A percentile compares a stretch with the other conserved stretches of the same genome.
phyloP scores from a whole-genome alignment of 2,888 invertebrate species.

The Spicauda simplicius region DNA sequence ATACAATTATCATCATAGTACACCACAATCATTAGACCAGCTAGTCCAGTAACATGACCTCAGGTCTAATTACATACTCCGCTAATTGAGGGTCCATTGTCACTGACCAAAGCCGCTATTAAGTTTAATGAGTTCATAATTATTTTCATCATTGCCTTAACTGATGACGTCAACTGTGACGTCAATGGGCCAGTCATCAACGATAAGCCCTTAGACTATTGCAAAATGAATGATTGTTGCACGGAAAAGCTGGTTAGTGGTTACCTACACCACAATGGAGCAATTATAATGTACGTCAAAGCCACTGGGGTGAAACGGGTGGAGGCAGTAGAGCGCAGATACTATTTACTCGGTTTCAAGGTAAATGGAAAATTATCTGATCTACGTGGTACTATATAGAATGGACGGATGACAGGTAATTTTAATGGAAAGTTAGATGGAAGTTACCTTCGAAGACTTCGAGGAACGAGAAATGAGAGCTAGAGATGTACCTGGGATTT shows the following conservation, averaged over 20 bases:
- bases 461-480: no score
- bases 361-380: conserved; percentile 12
- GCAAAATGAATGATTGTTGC: conserved; percentile 21
- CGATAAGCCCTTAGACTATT: conserved; percentile 29
- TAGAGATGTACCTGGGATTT: no score
- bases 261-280: conserved; percentile 8
- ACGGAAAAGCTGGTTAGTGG: conserved; percentile 5
- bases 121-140: conserved; percentile 35
- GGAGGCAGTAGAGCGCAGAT: conserved; percentile 18
- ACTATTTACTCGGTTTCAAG: conserved; percentile 12
- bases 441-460: no score
- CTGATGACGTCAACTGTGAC: conserved; percentile 28
- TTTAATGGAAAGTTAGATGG: no score
- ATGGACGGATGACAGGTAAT: no score
- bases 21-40: not conserved
- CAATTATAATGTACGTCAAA: conserved; percentile 27
- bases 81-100: conserved; percentile 30
- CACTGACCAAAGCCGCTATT: conserved; percentile 24
- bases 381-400: not conserved
- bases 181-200: conserved; percentile 27
- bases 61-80: conserved; percentile 20
- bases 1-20: not conserved
- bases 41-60: not conserved
- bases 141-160: conserved; percentile 35
- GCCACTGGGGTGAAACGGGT: conserved; percentile 20